Evolutionary conservation across 2,888 invertebrate genomes (phyloP), one percentile per base, ranked within the genome.

Genomic region (Scaptomyza reducta): DNA sequence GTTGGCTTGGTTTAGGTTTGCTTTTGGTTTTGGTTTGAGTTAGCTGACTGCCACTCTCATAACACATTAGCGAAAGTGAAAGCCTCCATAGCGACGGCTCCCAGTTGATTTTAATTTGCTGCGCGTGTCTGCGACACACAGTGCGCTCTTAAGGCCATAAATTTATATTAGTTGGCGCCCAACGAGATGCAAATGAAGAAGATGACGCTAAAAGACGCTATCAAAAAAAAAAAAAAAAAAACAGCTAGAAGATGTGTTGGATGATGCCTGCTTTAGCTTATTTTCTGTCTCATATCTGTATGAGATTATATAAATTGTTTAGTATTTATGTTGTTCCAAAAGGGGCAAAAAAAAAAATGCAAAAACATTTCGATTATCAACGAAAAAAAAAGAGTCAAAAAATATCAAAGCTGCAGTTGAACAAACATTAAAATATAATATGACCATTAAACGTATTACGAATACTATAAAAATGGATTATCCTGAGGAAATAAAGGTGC

Each of bases 71-170:
- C 72, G 79, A 82, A 85, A 85, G 82, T 83, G 85, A 86, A 86
- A 88, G 89, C 77, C 74, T 86, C 80, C 89, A 73, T 79, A 88
- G 89, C 88, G 84, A 89, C 89, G 76, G 74, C 77, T 89, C 89
- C 88, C 88, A 88, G 84, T 87, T 89, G 89, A 87, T 85, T 84
- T 85, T 85, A 81, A 89, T 89, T 85, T 79, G 74, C 72, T 71
- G 77, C 74, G 74, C 79, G 88, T 79, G 83, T 85, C 87, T 77
- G 86, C 78, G 77, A 74, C 69, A 70, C 76, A 69, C 77, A 60
- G 65, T 62, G 74, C 63, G 56, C 74, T 65, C 87, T 86, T 70
- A 79, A 50, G 72, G 35, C 65, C 82, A 78, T 88, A 82, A 68
- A 87, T 82, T 87, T 71, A 74, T 80, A 88, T 82, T 88, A 88